Base-by-base conservation (phyloP, 2,888 invertebrate species). In the Microctonus brassicae region DNA sequence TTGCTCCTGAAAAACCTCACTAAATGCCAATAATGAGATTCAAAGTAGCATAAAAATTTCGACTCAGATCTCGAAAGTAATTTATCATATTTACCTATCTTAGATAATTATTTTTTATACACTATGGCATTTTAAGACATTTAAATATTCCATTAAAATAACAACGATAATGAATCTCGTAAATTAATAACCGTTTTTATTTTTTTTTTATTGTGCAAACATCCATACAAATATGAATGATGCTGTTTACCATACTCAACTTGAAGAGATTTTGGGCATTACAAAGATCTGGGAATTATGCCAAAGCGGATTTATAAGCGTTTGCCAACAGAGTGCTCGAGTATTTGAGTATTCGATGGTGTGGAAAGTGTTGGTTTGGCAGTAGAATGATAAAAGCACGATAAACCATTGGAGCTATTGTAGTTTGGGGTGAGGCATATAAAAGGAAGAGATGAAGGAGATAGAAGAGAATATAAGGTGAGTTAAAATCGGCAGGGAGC, bases 361-460 rank as follows among this genome's bases (percentile, higher is more conserved):
- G 67, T 67, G 42, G 62, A 72, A 72, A 72, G 72, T 72, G 78
- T 78, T 81, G 78, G 79, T 80, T 81, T 73, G 75, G 73, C 77
- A 79, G 75, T 73, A 69, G 72, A 82, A 80, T 82, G 79, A 84
- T 82, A 83, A 83, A 84, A 81, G 82, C 78, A 74, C 80, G 80
- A 82, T 83, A 83, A 83, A 80, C 77, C 78, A 72, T 72, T 52
- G 55, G 6, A 61, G 69, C 55, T 34, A 70, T 68, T 69, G 71
- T 63, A 58, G 57, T 64, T 53, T n/a, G 47, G 47, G 3, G 17
- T 47, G n/a, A 47, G 47, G 17, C 9, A n/a, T 7, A n/a, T n/a
- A n/a, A n/a, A n/a, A n/a, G n/a, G n/a, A n/a, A n/a, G n/a, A n/a
- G n/a, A n/a, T n/a, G n/a, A n/a, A n/a, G 17, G 47, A 47, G 7